Evolutionary conservation across 2,797 vertebrate species (phyloP).

Genomic region (Cossypha heuglini): DNA sequence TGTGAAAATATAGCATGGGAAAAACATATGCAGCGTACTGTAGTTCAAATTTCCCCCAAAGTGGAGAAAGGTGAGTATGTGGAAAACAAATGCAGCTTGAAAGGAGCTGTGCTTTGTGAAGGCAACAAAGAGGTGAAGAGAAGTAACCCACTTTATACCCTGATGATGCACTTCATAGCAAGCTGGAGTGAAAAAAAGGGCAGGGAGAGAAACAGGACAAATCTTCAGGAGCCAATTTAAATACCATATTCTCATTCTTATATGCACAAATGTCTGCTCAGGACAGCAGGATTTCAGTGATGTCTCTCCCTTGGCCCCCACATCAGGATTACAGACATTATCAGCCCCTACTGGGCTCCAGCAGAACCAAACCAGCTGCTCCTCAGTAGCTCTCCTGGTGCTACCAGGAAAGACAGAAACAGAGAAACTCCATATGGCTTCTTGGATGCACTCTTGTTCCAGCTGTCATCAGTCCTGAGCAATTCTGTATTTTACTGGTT

Average conservation of each 20-base stretch:
- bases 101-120: not conserved
- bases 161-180: not conserved
- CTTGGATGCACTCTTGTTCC: not conserved
- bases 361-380: not conserved
- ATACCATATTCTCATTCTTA: not conserved
- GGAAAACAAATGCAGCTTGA: not conserved
- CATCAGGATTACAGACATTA: not conserved
- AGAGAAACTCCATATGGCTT: not conserved
- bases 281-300: not conserved
- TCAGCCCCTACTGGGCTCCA: not conserved
- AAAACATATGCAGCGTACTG: not conserved
- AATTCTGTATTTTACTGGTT: not conserved
- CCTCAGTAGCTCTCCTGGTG: not conserved
- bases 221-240: not conserved
- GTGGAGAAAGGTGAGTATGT: not conserved
- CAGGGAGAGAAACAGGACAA: not conserved
- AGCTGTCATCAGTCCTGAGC: not conserved
- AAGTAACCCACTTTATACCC: not conserved
- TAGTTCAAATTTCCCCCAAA: not conserved
- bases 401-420: not conserved
- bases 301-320: accelerated
- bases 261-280: not conserved
- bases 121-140: not conserved
- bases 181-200: not conserved
- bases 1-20: not conserved